These are phyloP conservation scores for Apodemus agrarius DNA, from an alignment of 2,797 vertebrate genomes.

Conservation along the genomic window DNA sequence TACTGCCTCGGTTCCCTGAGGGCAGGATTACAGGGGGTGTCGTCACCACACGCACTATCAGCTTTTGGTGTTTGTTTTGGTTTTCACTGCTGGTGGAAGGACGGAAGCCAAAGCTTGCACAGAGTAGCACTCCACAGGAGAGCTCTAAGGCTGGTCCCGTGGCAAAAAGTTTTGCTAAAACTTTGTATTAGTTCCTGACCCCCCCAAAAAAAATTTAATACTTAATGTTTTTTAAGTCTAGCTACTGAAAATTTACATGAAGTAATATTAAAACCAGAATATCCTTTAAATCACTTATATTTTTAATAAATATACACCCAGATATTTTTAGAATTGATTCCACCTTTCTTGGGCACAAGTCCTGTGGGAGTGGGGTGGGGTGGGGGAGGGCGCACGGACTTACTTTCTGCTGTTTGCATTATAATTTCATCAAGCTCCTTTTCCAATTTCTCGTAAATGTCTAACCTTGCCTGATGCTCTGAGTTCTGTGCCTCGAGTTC, in stretches of 20 bases:
- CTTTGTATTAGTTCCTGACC: not conserved
- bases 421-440: slow-evolving; percentile 97
- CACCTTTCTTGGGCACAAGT: not conserved
- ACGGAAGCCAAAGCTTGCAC: not conserved
- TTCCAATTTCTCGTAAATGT: slow-evolving; percentile 96
- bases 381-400: slow-evolving; percentile 60
- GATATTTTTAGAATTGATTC: slow-evolving; percentile 30
- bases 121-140: not conserved
- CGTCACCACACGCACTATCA: not conserved
- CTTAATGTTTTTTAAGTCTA: not conserved
- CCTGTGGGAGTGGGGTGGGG: not conserved
- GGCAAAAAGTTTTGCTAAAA: not conserved
- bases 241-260: slow-evolving; percentile 6
- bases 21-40: not conserved
- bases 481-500: slow-evolving; percentile 95
- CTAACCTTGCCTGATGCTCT: slow-evolving; percentile 92
- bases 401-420: slow-evolving; percentile 98
- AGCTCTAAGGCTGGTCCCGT: not conserved
- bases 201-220: slow-evolving; percentile 33
- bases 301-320: slow-evolving; percentile 28
- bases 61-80: not conserved
- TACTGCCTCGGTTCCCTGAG: not conserved
- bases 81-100: not conserved
- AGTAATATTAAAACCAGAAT: slow-evolving; percentile 39
- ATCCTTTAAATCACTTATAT: slow-evolving; percentile 26